Evolutionary conservation across 2,113 vertebrate genomes (phyloP), one percentile per base, ranked within the genome.

Genomic region (Eretmochelys imbricata): DNA sequence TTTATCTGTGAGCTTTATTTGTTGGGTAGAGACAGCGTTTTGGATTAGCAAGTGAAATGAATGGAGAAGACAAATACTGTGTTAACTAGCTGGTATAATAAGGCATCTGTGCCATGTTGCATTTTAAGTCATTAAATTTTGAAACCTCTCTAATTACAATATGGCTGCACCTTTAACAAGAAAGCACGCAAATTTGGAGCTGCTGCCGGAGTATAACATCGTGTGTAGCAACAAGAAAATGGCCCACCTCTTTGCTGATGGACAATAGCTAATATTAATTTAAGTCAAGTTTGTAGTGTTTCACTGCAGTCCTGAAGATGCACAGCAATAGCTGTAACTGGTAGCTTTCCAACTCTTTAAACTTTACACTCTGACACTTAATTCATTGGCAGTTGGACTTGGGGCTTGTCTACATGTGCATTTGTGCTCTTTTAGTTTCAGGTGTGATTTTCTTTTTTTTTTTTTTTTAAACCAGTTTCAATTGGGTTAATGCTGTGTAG

Each of bases 41-140:
- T 97, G 95, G 95, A 97, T 97, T 97, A 97, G 96, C 97, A 97
- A 97, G 96, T 96, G 95, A 96, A 97, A 97, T 97, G 91, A 94
- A 96, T 95, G 95, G 94, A 88, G 94, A 94, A 97, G 96, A 94
- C 95, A 97, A 97, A 97, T 94, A 96, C 92, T 78, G 94, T 96
- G 97, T 97, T 95, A 97, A 97, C 97, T 96, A 94, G 94, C 96
- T 95, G 97, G 96, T 96, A 96, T 97, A 97, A 97, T 97, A 97
- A 97, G 96, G 93, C 97, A 97, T 96, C 97, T 97, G 97, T 97
- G 96, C 95, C 90, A 94, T 95, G 92, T 94, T 97, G 88, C 91
- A 92, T 97, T 96, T 97, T 89, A 97, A 96, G 93, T 96, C 94
- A 94, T 97, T 98, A 97, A 91, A 97, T 97, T 94, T 97, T 91